These are phyloP conservation scores for Leptothorax acervorum DNA, from an alignment of 2,888 invertebrate genomes.

Conservation along the genomic window DNA sequence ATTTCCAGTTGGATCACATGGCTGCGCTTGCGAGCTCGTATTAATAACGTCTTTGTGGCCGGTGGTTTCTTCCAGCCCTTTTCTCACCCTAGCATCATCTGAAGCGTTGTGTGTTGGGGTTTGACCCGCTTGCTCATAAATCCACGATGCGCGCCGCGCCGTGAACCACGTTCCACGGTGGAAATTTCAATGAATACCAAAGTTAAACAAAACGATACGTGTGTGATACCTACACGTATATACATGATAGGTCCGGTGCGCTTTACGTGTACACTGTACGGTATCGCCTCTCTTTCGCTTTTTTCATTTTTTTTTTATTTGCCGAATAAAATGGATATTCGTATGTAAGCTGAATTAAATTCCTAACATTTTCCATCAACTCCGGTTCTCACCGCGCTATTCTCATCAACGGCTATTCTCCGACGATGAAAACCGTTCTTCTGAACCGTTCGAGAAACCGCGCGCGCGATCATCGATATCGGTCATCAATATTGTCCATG, in stretches of 20 bases:
- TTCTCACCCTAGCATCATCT: conserved; percentile 45
- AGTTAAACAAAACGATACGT: conserved; percentile 19
- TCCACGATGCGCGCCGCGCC: conserved; percentile 23
- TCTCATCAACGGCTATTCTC: conserved; percentile 11
- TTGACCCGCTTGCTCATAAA: conserved; percentile 49
- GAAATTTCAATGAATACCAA: conserved; percentile 41
- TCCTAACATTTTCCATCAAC: conserved; percentile 28
- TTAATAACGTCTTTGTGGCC: conserved; percentile 60
- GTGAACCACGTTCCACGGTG: conserved; percentile 1
- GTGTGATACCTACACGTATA: no score
- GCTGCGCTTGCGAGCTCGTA: conserved; percentile 51
- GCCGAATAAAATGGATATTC: conserved; percentile 20
- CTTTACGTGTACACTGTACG: not conserved
- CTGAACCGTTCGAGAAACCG: conserved; percentile 19
- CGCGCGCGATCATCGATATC: conserved; percentile 30
- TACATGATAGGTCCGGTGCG: not conserved
- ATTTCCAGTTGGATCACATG: conserved; percentile 73
- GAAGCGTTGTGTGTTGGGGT: conserved; percentile 17
- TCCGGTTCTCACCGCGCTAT: not conserved
- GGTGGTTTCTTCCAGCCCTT: conserved; percentile 45
- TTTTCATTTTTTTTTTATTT: not conserved
- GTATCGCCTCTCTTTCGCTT: not conserved
- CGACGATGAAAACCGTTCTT: conserved; percentile 23
- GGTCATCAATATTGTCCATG: conserved; percentile 39
- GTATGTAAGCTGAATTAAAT: conserved; percentile 18